Evolutionary conservation across 2,113 vertebrate species (phyloP).

Genomic region (Benitochromis conjunctus): DNA sequence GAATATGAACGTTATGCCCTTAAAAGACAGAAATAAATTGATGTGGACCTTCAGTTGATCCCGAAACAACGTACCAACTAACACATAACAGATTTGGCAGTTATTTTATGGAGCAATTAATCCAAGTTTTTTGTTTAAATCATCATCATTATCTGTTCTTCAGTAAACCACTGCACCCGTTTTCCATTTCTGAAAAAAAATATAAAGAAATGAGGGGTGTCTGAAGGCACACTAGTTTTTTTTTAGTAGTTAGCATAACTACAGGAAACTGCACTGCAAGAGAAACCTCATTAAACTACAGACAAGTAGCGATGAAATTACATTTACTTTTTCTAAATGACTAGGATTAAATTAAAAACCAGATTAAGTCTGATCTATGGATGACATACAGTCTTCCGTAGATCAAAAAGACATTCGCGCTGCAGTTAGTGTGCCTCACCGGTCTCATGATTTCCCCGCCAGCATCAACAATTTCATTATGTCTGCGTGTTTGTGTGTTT

Average conservation of each 20-base stretch:
- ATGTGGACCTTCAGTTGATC: background rate
- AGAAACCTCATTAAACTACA: background rate
- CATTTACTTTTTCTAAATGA: background rate
- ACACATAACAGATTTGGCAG: background rate
- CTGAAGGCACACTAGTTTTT: background rate
- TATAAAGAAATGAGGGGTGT: background rate
- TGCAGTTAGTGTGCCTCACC: background rate
- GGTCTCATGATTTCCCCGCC: constrained; percentile 8
- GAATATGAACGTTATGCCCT: background rate
- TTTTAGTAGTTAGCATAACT: background rate
- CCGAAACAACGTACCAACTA: background rate
- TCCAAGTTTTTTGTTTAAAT: background rate
- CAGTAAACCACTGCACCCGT: background rate
- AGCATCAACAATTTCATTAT: constrained; percentile 21
- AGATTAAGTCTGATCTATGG: background rate
- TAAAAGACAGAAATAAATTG: background rate
- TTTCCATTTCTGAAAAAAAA: background rate
- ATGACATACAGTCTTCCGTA: background rate
- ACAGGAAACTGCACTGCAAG: background rate
- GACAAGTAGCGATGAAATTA: background rate
- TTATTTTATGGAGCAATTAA: background rate
- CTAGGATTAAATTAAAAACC: background rate
- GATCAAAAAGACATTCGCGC: background rate
- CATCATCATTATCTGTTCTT: background rate
- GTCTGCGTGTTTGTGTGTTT: background rate